Percentiles rank a stretch among this genome's conserved stretches.
Conservation (phyloP, 2,797 vertebrate species). For the Sebastiscus albofasciatus region DNA sequence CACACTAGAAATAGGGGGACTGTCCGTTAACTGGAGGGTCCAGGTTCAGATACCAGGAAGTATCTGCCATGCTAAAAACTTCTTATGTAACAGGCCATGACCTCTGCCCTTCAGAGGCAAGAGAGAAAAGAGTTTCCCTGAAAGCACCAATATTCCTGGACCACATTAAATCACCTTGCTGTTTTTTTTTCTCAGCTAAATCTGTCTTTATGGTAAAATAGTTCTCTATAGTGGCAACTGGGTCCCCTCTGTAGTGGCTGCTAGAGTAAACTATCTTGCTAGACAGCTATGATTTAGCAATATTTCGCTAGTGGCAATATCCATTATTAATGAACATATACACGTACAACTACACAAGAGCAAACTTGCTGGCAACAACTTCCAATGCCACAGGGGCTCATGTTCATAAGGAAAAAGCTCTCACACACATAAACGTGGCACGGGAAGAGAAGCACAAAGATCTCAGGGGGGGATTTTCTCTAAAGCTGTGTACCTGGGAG, state of each 20-base stretch:
- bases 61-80: background rate
- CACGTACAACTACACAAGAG: constrained; percentile 36
- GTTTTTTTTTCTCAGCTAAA: background rate
- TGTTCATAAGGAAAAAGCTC: background rate
- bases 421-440: background rate
- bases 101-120: background rate
- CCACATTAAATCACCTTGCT: background rate
- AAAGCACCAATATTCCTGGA: background rate
- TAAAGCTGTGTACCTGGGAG: constrained; percentile 44
- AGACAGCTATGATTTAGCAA: constrained; percentile 2
- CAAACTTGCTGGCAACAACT: constrained; percentile 33
- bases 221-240: background rate
- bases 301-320: constrained; percentile 25
- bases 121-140: background rate
- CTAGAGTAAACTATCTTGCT: background rate
- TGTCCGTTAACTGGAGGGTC: background rate
- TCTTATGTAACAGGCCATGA: constrained; percentile 3
- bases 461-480: constrained; percentile 34
- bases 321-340: constrained; percentile 15
- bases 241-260: background rate
- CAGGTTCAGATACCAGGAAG: background rate
- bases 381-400: constrained; percentile 18
- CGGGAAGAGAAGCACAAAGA: constrained; percentile 23
- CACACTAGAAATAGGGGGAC: background rate
- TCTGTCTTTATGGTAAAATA: background rate